Evolutionary conservation across 2,113 vertebrate species (phyloP), one percentile per base, ranked within the genome.

Genomic region (Hemibagrus wyckioides): DNA sequence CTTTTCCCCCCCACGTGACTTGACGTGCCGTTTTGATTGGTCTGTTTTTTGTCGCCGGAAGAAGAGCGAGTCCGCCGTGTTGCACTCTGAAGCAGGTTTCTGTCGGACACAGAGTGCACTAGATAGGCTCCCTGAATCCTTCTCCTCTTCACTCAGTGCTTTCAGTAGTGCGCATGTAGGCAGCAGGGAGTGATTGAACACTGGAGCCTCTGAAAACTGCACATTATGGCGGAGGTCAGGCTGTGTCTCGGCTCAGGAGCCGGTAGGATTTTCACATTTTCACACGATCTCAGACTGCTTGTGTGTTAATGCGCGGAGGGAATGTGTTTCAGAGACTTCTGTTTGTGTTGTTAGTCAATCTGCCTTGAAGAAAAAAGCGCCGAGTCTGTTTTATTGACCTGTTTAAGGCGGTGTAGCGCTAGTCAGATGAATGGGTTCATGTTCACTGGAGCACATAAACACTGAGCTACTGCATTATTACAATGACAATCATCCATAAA

Each of bases 191-290:
- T 6, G 56, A 9, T 77, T 44, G 54, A 2, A 36, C 3, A 76
- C 48, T 10, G 33, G 41, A 11, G n/a, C 33, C 25, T 7, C 7
- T 15, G 57, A 41, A 82, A 17, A 21, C 85, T 44, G 61, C 14
- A 54, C 44, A 23, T 63, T 0, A 84, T 90, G 84, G 90, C 88
- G 84, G 88, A 88, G 90, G 90, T 91, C 87, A 89, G 86, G 67
- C 54, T 83, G 44, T n/a, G 59, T 39, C 48, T 75, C 59, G 52
- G 48, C 2, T 56, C 48, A 54, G 17, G 67, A n/a, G 80, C 71
- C 36, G 52, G 76, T 41, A 83, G 39, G 83, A 57, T 57, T 89
- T 54, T 83, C 36, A 84, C 88, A 33, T 41, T 25, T 17, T 25
- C 59, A 23, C 33, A 65, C 28, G 10, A 50, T 48, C 5, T 52